These are phyloP conservation scores for Ailurus styani DNA, from an alignment of 2,113 vertebrate species.

Conservation along the genomic window DNA sequence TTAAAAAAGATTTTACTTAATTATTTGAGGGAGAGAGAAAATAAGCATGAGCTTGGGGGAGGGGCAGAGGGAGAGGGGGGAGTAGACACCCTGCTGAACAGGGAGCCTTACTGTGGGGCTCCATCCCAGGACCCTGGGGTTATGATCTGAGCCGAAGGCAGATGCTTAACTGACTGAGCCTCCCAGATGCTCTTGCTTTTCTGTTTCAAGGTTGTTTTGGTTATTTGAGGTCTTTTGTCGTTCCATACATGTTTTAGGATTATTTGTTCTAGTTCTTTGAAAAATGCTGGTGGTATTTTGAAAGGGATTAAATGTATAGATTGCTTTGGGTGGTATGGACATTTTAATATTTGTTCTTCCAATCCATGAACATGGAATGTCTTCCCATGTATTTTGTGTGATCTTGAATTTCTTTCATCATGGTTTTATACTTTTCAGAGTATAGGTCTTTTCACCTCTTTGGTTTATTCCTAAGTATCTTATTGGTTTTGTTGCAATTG, in stretches of 20 bases:
- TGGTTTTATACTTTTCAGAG: not conserved
- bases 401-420: not conserved
- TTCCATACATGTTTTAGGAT: not conserved
- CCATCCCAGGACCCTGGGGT: too few relatives aligned
- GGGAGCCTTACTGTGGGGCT: too few relatives aligned
- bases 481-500: not conserved
- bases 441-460: not conserved
- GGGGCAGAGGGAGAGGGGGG: too few relatives aligned
- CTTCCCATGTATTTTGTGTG: not conserved
- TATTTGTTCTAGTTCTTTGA: not conserved
- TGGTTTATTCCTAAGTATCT: not conserved
- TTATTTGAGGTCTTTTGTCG: not conserved
- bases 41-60: too few relatives aligned
- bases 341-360: not conserved
- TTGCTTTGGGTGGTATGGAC: not conserved
- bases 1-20: too few relatives aligned
- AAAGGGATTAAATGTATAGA: not conserved
- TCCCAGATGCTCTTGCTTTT: not conserved
- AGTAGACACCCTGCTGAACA: too few relatives aligned
- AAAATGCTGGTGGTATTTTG: not conserved
- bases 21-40: too few relatives aligned
- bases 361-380: not conserved
- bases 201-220: not conserved
- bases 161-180: too few relatives aligned
- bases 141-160: too few relatives aligned